Evolutionary conservation across 92 coral and sea anemone genomes (phyloP).

Genomic region (Isaurus tuberculatus): DNA sequence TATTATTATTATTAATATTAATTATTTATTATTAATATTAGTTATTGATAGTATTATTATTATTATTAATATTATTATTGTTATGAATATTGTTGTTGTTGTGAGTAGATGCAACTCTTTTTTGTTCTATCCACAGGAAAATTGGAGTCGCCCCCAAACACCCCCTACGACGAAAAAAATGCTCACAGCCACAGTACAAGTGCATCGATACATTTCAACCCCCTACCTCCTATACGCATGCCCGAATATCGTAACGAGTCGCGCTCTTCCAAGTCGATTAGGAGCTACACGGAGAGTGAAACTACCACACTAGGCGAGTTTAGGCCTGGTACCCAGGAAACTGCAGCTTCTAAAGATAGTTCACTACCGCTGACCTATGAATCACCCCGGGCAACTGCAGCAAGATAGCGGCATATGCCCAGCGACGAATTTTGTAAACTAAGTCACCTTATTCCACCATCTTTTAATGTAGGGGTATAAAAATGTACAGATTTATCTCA

Average conservation of each 20-base stretch:
- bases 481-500: too few species aligned
- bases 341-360: constrained; percentile 22
- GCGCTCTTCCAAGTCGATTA: constrained; percentile 78
- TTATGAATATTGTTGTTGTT: too few species aligned
- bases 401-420: constrained; percentile 14
- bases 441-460: too few species aligned
- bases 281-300: constrained; percentile 81
- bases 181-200: constrained; percentile 57
- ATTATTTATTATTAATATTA: too few species aligned
- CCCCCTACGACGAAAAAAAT: constrained; percentile 57
- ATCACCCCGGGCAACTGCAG: constrained; percentile 10
- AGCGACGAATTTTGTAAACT: too few species aligned
- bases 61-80: too few species aligned
- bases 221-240: constrained; percentile 93
- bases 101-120: too few species aligned
- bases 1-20: too few species aligned
- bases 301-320: constrained; percentile 37
- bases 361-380: constrained; percentile 11
- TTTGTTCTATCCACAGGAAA: neutral
- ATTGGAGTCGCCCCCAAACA: constrained; percentile 53
- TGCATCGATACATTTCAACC: constrained; percentile 67
- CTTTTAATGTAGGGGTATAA: too few species aligned
- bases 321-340: constrained; percentile 41
- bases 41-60: too few species aligned
- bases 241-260: constrained; percentile 81